Evolutionary conservation across 2,888 invertebrate species (phyloP).

Genomic region (Macrophya alboannulata): DNA sequence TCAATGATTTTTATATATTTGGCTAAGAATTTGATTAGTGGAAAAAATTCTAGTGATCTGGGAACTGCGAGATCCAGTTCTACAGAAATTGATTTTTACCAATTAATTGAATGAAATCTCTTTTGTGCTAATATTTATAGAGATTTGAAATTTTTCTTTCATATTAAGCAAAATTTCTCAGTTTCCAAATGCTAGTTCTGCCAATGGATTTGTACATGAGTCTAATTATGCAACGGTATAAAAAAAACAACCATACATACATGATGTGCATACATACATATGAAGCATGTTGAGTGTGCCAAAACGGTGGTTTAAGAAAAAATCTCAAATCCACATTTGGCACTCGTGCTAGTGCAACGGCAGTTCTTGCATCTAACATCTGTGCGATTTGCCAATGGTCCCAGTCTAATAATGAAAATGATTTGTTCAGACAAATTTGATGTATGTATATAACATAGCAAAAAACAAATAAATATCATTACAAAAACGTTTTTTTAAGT

Average conservation of each 20-base stretch:
- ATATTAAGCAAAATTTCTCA: too few species aligned
- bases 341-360: conserved; percentile 89
- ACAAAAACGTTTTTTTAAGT: conserved; percentile 21
- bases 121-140: background rate
- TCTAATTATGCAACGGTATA: conserved; percentile 57
- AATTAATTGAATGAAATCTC: too few species aligned
- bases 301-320: conserved; percentile 87
- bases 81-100: too few species aligned
- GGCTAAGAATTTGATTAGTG: too few species aligned
- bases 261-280: conserved; percentile 76
- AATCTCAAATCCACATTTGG: conserved; percentile 87
- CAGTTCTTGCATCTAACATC: conserved; percentile 89
- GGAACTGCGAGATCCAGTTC: too few species aligned
- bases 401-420: conserved; percentile 78
- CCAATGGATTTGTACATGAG: background rate
- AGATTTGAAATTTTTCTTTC: background rate
- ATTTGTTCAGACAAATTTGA: background rate
- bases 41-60: too few species aligned
- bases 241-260: conserved; percentile 60
- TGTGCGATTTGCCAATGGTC: conserved; percentile 90
- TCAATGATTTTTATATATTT: too few species aligned
- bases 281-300: conserved; percentile 78
- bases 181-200: background rate
- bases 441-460: background rate
- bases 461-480: background rate